A percentile compares a stretch with the other conserved stretches of the same genome.
Evolutionary conservation across 2,888 invertebrate species (phyloP).

Genomic region (Dermolepida albohirtum): DNA sequence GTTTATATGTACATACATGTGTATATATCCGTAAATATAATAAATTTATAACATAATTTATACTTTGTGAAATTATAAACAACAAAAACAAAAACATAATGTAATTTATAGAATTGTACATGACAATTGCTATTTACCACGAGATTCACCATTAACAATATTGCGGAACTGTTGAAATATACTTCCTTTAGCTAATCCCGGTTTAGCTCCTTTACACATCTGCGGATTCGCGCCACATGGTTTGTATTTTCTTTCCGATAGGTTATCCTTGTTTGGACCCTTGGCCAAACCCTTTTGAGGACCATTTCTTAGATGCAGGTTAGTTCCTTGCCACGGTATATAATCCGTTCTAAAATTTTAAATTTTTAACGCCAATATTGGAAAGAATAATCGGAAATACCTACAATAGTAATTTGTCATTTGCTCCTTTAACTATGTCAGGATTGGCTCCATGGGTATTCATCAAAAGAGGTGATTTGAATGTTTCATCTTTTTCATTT

Average conservation of each 20-base stretch:
- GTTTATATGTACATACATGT: no score
- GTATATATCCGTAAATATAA: background rate
- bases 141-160: conserved; percentile 65
- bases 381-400: conserved; percentile 58
- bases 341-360: conserved; percentile 77
- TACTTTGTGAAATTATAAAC: background rate
- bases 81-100: conserved; percentile 12
- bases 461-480: conserved; percentile 71
- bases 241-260: conserved; percentile 62
- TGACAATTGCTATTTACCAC: conserved; percentile 65
- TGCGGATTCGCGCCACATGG: conserved; percentile 77
- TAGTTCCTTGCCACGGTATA: conserved; percentile 85
- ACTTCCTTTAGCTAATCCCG: conserved; percentile 81
- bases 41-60: background rate
- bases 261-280: conserved; percentile 67
- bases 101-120: conserved; percentile 55
- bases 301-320: conserved; percentile 72
- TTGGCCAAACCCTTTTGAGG: conserved; percentile 64
- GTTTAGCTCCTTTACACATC: conserved; percentile 78
- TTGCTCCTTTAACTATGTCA: conserved; percentile 80
- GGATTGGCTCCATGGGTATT: conserved; percentile 78
- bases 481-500: conserved; percentile 64
- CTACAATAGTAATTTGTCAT: conserved; percentile 83
- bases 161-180: conserved; percentile 77
- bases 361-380: conserved; percentile 9